Evolutionary conservation across 1,140 invertebrate genomes (phyloP).

Genomic region (Cherax quadricarinatus): DNA sequence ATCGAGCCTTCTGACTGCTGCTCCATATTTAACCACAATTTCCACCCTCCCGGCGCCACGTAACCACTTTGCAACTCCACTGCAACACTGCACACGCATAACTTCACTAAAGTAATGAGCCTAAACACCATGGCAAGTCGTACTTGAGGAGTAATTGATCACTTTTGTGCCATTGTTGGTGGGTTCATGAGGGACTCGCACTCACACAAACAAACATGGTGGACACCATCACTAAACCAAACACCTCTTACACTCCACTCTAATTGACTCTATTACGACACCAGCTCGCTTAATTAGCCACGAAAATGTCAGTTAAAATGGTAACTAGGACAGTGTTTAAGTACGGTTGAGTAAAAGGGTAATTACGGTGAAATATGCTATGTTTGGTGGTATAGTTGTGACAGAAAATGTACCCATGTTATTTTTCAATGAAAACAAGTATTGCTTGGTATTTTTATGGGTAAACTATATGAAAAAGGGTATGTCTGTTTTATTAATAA

Average conservation of each 20-base stretch:
- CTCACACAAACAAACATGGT: slow-evolving; percentile 5
- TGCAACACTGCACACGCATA: not conserved
- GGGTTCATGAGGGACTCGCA: not conserved
- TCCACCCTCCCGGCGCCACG: not conserved
- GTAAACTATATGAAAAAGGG: too few relatives aligned
- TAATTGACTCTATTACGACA: not conserved
- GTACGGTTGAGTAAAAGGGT: too few relatives aligned
- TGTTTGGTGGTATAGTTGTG: too few relatives aligned
- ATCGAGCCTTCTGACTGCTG: not conserved
- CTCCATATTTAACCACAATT: not conserved
- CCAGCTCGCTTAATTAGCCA: too few relatives aligned
- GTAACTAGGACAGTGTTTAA: too few relatives aligned
- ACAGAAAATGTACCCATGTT: too few relatives aligned
- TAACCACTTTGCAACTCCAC: not conserved
- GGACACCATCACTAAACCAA: not conserved
- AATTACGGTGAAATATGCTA: too few relatives aligned
- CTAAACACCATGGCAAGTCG: not conserved
- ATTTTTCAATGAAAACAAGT: too few relatives aligned
- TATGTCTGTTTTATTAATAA: too few relatives aligned
- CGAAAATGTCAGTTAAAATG: too few relatives aligned
- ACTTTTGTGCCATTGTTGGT: not conserved
- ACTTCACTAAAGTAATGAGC: not conserved
- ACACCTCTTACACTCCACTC: not conserved
- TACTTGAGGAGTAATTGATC: not conserved
- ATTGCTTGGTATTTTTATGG: too few relatives aligned